phyloP scores from a whole-genome alignment of 2,797 vertebrate species.

The Diplodus sargus region DNA sequence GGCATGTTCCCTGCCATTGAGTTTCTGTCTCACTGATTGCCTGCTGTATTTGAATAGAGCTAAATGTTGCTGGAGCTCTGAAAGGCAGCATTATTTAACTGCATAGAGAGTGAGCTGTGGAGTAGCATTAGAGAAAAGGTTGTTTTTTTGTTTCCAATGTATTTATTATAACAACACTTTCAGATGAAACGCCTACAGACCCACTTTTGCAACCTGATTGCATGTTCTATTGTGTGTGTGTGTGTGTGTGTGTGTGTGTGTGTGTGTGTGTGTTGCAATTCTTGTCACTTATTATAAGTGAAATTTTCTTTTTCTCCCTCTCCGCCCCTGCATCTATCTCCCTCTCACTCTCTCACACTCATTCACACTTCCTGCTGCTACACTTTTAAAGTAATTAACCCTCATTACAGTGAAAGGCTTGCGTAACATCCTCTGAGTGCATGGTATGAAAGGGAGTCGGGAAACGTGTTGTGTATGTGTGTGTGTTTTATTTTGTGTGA shows the following conservation, averaged over 20 bases:
- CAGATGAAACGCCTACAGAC: not conserved
- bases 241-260: too few species aligned
- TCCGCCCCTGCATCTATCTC: not conserved
- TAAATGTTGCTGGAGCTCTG: not conserved
- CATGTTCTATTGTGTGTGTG: not conserved
- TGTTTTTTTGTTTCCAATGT: too few species aligned
- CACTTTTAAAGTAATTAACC: conserved; percentile 53
- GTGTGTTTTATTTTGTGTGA: not conserved
- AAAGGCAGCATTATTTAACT: conserved; percentile 15
- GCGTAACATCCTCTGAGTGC: conserved; percentile 70
- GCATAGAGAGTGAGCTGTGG: not conserved
- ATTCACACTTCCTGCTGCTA: conserved; percentile 71
- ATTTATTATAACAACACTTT: conserved; percentile 4
- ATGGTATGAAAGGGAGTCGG: conserved; percentile 29
- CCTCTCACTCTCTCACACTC: conserved; percentile 15
- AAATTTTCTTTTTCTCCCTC: conserved; percentile 5
- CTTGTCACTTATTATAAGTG: conserved; percentile 1
- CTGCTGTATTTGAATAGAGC: not conserved
- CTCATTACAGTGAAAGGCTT: conserved; percentile 58
- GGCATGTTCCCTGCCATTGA: not conserved
- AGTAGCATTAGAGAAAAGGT: not conserved
- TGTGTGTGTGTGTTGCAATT: not conserved
- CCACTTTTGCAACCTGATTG: not conserved
- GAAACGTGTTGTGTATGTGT: conserved; percentile 17
- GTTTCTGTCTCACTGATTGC: not conserved